Evolutionary conservation across 2,113 vertebrate species (phyloP).

Genomic region (Hepsetus odoe): DNA sequence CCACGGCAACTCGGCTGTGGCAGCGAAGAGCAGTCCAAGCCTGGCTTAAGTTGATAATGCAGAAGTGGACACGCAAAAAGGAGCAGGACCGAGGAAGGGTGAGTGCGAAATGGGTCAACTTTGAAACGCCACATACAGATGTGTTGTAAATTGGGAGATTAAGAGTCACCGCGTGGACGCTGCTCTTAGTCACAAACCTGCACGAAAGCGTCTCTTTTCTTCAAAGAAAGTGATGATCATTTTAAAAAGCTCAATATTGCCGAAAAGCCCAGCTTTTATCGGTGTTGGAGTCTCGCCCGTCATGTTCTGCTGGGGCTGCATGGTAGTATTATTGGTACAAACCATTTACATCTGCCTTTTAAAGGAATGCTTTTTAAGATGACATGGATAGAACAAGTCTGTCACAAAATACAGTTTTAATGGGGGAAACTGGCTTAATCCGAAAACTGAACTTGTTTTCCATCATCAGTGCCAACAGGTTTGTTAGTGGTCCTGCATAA

Average conservation of each 20-base stretch:
- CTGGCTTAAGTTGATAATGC: slow-evolving; percentile 44
- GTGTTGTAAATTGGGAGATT: not conserved
- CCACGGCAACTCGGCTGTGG: slow-evolving; percentile 23
- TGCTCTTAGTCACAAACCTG: not conserved
- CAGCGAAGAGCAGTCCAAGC: slow-evolving; percentile 17
- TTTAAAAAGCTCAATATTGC: not conserved
- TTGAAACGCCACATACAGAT: slow-evolving; percentile 40
- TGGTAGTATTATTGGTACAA: not conserved
- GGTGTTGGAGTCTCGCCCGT: not conserved
- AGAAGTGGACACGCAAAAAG: slow-evolving; percentile 26
- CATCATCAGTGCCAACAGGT: slow-evolving; percentile 26
- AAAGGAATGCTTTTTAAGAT: not conserved
- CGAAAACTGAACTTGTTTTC: not conserved
- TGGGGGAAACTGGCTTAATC: not conserved
- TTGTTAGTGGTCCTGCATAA: not conserved
- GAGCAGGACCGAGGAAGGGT: slow-evolving; percentile 33
- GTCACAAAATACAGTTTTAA: not conserved
- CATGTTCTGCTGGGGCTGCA: not conserved
- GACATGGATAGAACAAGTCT: not conserved
- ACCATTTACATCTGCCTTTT: not conserved
- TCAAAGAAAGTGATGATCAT: not conserved
- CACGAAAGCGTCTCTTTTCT: not conserved
- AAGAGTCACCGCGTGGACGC: not conserved
- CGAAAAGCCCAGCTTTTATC: not conserved
- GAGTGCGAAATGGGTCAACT: slow-evolving; percentile 56